A percentile compares a stretch with the other conserved stretches of the same genome.
phyloP scores from a whole-genome alignment of 2,888 invertebrate genomes.

The Linnaemya tessellans region DNA sequence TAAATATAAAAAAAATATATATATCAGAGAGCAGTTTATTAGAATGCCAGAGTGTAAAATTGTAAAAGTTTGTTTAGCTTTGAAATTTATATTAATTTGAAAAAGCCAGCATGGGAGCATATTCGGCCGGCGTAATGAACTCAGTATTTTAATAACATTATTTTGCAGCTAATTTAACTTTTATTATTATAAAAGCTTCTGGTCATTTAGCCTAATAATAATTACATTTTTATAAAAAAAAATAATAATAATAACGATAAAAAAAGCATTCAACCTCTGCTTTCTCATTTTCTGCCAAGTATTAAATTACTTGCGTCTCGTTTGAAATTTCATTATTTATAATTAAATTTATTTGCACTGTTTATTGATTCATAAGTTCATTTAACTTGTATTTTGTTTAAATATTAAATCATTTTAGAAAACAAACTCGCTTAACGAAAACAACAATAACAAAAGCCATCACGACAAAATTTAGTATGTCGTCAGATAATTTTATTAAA shows the following conservation, averaged over 20 bases:
- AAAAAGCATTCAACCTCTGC: neutral
- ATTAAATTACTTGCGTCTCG: constrained; percentile 19
- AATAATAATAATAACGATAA: neutral
- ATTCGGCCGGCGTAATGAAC: neutral
- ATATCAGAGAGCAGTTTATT: neutral
- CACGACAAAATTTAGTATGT: constrained; percentile 52
- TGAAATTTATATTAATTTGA: neutral
- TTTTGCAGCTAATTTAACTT: neutral
- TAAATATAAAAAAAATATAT: neutral
- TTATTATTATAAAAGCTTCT: neutral
- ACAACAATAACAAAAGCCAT: constrained; percentile 15
- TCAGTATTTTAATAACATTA: neutral
- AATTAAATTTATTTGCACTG: constrained; percentile 42
- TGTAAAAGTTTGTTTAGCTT: neutral
- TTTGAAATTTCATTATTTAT: constrained; percentile 34
- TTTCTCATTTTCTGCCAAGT: neutral
- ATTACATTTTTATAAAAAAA: constrained; percentile 1
- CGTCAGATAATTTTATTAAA: constrained; percentile 43
- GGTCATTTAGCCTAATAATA: constrained; percentile 8
- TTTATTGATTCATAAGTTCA: constrained; percentile 57
- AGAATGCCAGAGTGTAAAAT: neutral
- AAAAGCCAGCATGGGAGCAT: neutral
- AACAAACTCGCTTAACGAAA: constrained; percentile 26
- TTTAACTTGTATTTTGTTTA: constrained; percentile 54
- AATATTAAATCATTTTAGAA: constrained; percentile 16